Evolutionary conservation across 2,888 invertebrate genomes (phyloP), one percentile per base, ranked within the genome.

Genomic region (Drosophila monieri): DNA sequence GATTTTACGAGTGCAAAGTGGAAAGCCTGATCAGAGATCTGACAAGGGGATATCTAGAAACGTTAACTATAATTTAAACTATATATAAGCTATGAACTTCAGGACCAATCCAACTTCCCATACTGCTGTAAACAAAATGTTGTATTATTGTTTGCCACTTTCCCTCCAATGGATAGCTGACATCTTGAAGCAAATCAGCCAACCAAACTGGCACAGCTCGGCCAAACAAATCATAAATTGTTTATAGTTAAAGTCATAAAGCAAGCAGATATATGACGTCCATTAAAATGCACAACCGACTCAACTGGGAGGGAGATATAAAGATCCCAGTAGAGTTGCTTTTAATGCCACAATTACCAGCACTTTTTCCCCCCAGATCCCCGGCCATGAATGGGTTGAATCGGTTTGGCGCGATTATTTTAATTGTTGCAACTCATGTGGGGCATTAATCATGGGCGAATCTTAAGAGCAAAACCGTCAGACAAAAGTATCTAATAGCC

Each of bases 401-500:
- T 66, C 60, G 54, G 23, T 43, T 43, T 47, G 15, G n/a, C 39
- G 55, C 56, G 87, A 86, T 85, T 80, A 85, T 69, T 68, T 61
- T 85, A 85, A 88, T 84, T 88, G 84, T 86, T 78, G 57, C 54
- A 62, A 61, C 71, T 68, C 73, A 77, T 48, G 47, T 56, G 48
- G 37, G 21, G 60, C 86, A 88, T 85, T 88, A 85, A 85, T 85
- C 84, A 81, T 74, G 59, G 47, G 56, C 71, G 66, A 87, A 87
- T 86, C 84, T 83, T 78, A 80, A 80, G 72, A 85, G 81, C 76
- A 39, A 65, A 59, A 68, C 47, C 58, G 65, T 54, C 52, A 73
- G 69, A 74, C 85, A 77, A 83, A 83, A 68, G 74, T 88, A 88
- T 88, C 88, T 88, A 84, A 84, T 83, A 88, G 86, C 80, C 73